A percentile compares a stretch with the other conserved stretches of the same genome.
These are phyloP conservation scores for Rhabditophanes sp. DNA, from an alignment of 2,888 invertebrate genomes.

Conservation along the genomic window DNA sequence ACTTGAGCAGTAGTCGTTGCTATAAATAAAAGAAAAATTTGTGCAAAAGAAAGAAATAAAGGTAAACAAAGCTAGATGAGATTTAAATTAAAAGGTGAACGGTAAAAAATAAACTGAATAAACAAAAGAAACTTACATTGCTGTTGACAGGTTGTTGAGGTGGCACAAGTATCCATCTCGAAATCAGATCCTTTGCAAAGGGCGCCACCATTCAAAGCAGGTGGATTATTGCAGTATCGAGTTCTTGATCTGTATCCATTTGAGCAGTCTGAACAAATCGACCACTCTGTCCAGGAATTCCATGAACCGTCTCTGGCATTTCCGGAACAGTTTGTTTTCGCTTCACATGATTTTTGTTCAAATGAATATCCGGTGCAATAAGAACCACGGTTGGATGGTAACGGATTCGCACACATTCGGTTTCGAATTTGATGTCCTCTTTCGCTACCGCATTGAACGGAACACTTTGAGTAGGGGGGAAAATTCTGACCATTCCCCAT, in stretches of 20 bases:
- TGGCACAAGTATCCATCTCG: constrained; percentile 33
- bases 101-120: constrained; percentile 2
- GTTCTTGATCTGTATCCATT: constrained; percentile 36
- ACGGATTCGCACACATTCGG: constrained; percentile 41
- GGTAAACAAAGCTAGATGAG: not conserved
- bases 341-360: constrained; percentile 32
- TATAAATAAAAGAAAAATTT: constrained; percentile 1
- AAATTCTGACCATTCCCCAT: constrained; percentile 38
- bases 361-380: constrained; percentile 43
- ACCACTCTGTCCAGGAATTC: constrained; percentile 37
- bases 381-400: constrained; percentile 37
- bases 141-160: constrained; percentile 19
- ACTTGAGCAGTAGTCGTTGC: too few relatives aligned
- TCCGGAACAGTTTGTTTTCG: constrained; percentile 9
- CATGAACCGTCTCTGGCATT: constrained; percentile 32
- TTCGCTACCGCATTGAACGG: constrained; percentile 25
- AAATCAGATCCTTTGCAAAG: constrained; percentile 40
- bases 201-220: constrained; percentile 32
- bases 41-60: constrained; percentile 1
- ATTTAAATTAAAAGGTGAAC: not conserved
- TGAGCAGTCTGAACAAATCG: constrained; percentile 35
- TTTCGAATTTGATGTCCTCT: constrained; percentile 42
- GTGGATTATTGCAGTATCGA: constrained; percentile 37
- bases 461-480: too few relatives aligned
- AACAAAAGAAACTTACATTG: constrained; percentile 18